phyloP scores from a whole-genome alignment of 1,140 invertebrate genomes.

The Drosophila bipectinata region DNA sequence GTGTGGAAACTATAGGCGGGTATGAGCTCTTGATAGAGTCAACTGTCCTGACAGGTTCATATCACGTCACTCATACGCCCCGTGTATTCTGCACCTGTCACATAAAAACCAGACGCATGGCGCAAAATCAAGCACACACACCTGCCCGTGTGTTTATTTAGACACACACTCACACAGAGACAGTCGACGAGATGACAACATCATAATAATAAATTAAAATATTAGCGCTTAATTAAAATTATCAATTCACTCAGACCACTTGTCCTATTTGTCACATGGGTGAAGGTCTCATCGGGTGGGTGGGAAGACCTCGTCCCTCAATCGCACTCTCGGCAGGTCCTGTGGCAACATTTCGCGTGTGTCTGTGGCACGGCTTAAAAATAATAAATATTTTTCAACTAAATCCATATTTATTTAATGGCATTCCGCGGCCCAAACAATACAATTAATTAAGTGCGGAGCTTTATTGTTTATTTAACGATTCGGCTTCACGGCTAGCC shows the following conservation, averaged over 20 bases:
- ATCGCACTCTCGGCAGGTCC: not conserved
- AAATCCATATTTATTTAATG: constrained; percentile 60
- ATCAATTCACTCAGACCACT: constrained; percentile 55
- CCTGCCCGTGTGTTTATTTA: not conserved
- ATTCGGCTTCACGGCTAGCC: constrained; percentile 33
- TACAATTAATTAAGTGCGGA: constrained; percentile 52
- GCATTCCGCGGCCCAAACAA: constrained; percentile 20
- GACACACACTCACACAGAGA: constrained; percentile 20
- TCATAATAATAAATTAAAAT: constrained; percentile 81
- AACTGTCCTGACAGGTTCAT: constrained; percentile 45
- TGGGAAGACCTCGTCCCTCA: not conserved
- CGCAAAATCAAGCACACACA: not conserved
- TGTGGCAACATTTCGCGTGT: constrained; percentile 15
- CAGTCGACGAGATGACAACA: constrained; percentile 40
- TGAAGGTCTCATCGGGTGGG: constrained; percentile 23
- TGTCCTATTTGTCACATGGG: constrained; percentile 33
- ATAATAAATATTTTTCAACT: constrained; percentile 49
- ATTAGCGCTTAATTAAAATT: constrained; percentile 83
- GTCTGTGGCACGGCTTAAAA: constrained; percentile 22
- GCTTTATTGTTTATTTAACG: constrained; percentile 54
- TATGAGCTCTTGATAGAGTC: constrained; percentile 43
- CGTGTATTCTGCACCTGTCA: constrained; percentile 37
- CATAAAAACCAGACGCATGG: constrained; percentile 38
- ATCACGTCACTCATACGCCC: constrained; percentile 62
- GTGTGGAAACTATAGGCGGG: not conserved